These are phyloP conservation scores for Ceratina calcarata DNA, from an alignment of 1,140 invertebrate species.

Conservation along the genomic window DNA sequence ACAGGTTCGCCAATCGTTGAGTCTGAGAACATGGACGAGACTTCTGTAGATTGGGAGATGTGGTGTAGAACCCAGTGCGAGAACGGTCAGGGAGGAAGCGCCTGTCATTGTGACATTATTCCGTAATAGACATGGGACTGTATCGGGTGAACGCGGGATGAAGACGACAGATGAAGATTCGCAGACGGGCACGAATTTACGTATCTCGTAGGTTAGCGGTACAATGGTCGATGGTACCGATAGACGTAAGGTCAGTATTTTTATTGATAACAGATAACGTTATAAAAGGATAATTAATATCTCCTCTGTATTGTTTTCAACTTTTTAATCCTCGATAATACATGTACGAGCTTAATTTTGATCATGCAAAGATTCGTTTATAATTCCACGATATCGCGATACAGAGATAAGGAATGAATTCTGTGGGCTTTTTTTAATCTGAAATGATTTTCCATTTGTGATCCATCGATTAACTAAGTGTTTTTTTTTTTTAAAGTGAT, in stretches of 20 bases:
- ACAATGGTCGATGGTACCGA: background rate
- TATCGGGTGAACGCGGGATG: background rate
- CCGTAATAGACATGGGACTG: slow-evolving; percentile 62
- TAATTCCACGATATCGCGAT: background rate
- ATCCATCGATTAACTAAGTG: background rate
- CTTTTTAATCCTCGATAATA: background rate
- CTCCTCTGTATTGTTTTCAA: background rate
- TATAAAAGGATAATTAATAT: background rate
- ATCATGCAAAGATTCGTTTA: background rate
- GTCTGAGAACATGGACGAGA: background rate
- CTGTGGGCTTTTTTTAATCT: background rate
- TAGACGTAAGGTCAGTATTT: slow-evolving; percentile 37
- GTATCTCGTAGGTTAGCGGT: slow-evolving; percentile 50
- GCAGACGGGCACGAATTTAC: slow-evolving; percentile 37
- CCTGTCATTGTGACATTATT: slow-evolving; percentile 83
- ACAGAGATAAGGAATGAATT: background rate
- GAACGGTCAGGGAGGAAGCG: slow-evolving; percentile 80
- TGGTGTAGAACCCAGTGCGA: slow-evolving; percentile 79
- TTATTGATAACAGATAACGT: background rate
- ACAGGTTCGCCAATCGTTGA: background rate
- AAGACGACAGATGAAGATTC: background rate
- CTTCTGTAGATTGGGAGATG: slow-evolving; percentile 73
- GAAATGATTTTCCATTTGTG: background rate
- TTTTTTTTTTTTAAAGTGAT: background rate
- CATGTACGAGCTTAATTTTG: too few species aligned